A percentile compares a stretch with the other conserved stretches of the same genome.
phyloP scores from a whole-genome alignment of 2,797 vertebrate species.

The Typhlichthys eigenmanni region DNA sequence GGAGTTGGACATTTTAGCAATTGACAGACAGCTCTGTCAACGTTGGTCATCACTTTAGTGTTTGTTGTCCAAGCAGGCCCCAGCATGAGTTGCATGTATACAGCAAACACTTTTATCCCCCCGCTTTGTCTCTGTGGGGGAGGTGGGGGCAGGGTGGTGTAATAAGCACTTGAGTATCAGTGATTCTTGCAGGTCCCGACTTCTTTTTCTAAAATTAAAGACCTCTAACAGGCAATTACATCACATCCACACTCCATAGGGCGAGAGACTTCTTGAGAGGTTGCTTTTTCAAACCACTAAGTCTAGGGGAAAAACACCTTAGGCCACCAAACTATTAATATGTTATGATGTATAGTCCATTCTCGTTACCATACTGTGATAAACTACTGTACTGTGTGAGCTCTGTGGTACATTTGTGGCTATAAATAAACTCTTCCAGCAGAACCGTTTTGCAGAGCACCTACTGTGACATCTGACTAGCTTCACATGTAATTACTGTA shows the following conservation, averaged over 20 bases:
- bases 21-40: not conserved
- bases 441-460: not conserved
- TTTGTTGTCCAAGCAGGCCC: not conserved
- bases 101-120: no score
- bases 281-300: slow-evolving; percentile 28
- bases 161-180: slow-evolving; percentile 57
- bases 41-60: not conserved
- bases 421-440: not conserved
- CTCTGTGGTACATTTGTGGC: not conserved
- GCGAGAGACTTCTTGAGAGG: slow-evolving; percentile 20
- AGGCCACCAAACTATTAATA: not conserved
- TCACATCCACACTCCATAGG: slow-evolving; percentile 37
- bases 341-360: slow-evolving; percentile 12
- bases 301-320: slow-evolving; percentile 27
- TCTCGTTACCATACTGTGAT: not conserved
- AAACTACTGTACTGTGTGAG: not conserved
- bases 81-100: slow-evolving; percentile 6
- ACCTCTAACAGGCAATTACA: slow-evolving; percentile 56
- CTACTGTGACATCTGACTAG: slow-evolving; percentile 7
- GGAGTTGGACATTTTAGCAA: no score
- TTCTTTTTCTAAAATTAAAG: slow-evolving; percentile 52
- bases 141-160: slow-evolving; percentile 16
- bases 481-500: not conserved
- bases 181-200: slow-evolving; percentile 42
- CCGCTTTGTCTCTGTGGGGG: slow-evolving; percentile 3